phyloP scores from a whole-genome alignment of 2,113 vertebrate species.

The Cebus imitator region DNA sequence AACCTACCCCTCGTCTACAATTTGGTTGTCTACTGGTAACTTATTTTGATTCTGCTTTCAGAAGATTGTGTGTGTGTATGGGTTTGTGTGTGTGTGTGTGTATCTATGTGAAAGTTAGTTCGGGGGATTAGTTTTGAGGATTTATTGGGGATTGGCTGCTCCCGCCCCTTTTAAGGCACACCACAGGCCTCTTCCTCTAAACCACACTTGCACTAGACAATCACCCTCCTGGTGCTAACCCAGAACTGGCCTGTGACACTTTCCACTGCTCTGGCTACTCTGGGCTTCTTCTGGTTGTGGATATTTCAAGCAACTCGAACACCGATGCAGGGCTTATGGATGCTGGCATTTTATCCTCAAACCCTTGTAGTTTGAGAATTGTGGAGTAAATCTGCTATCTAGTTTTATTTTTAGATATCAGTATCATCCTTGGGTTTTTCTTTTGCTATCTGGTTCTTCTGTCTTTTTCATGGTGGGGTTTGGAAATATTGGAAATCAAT shows the following conservation, averaged over 20 bases:
- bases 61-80: too few species aligned
- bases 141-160: too few species aligned
- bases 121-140: background rate
- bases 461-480: background rate
- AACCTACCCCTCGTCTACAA: background rate
- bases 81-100: background rate
- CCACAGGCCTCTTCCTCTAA: background rate
- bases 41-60: background rate
- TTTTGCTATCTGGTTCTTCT: background rate
- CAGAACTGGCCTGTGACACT: background rate
- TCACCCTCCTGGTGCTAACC: background rate
- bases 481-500: background rate
- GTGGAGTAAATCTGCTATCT: background rate
- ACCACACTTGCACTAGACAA: too few species aligned
- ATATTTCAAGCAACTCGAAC: background rate
- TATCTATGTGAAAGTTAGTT: background rate
- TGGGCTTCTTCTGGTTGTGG: background rate
- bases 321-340: accelerated
- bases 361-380: background rate
- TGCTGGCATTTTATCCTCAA: background rate
- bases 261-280: background rate
- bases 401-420: background rate
- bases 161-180: background rate
- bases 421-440: background rate
- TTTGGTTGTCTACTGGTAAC: background rate